Conservation (phyloP, 2,888 invertebrate genomes). For the Polydrusus tereticollis region DNA sequence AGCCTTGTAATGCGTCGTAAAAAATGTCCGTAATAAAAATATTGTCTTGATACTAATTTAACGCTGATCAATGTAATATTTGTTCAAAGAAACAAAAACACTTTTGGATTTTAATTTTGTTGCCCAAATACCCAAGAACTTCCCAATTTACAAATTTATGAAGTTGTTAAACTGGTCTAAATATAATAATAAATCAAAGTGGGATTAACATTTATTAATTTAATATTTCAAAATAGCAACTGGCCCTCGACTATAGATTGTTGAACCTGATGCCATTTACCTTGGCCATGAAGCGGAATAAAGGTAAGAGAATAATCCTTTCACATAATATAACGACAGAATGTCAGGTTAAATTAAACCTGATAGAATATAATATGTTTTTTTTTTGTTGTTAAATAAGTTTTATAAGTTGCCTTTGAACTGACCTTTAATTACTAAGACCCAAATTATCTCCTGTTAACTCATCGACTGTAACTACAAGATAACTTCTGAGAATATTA, state of each 20-base stretch:
- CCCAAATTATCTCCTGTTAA: too few relatives aligned
- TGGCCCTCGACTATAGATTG: slow-evolving; percentile 42
- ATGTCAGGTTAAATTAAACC: slow-evolving; percentile 32
- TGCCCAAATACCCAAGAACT: too few relatives aligned
- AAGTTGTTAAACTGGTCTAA: background rate
- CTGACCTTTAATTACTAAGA: background rate
- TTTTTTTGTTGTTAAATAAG: background rate
- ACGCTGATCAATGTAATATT: too few relatives aligned
- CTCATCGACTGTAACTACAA: too few relatives aligned
- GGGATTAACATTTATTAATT: slow-evolving; percentile 1
- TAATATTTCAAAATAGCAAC: slow-evolving; percentile 23
- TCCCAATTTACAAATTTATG: too few relatives aligned
- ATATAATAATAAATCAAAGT: background rate
- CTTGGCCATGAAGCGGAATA: slow-evolving; percentile 62
- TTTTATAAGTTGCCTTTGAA: background rate
- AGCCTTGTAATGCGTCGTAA: too few relatives aligned
- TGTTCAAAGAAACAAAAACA: too few relatives aligned
- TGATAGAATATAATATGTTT: background rate
- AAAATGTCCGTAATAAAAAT: too few relatives aligned
- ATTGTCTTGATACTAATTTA: too few relatives aligned
- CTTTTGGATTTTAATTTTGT: too few relatives aligned
- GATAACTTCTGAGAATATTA: too few relatives aligned
- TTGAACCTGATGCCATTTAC: slow-evolving; percentile 67
- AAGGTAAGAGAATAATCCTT: slow-evolving; percentile 42
- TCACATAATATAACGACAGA: slow-evolving; percentile 47